Evolutionary conservation across 2,113 vertebrate genomes (phyloP).

Genomic region (Prunella himalayana): DNA sequence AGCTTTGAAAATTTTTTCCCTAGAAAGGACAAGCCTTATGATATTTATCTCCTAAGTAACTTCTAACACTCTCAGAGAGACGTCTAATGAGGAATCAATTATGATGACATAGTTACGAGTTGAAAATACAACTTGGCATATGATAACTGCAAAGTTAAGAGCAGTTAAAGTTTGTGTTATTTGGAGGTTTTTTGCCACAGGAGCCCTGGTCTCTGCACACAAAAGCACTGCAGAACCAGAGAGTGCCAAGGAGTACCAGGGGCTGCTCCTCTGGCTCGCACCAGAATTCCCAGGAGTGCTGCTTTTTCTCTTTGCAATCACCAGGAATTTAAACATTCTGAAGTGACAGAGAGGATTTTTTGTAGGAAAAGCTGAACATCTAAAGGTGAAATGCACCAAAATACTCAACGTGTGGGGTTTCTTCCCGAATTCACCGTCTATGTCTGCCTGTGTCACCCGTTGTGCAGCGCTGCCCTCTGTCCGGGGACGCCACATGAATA

Average conservation of each 20-base stretch:
- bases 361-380: neutral
- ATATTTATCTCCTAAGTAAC: neutral
- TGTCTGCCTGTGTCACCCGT: neutral
- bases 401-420: fast-evolving
- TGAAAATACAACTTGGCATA: neutral
- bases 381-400: neutral
- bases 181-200: neutral
- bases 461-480: neutral
- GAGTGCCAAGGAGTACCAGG: fast-evolving
- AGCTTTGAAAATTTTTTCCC: neutral
- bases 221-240: neutral
- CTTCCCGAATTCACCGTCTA: neutral
- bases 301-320: neutral
- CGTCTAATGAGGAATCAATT: neutral
- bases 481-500: fast-evolving
- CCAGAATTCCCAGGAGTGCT: neutral
- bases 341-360: neutral
- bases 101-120: neutral
- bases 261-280: neutral
- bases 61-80: neutral
- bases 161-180: neutral
- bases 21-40: neutral
- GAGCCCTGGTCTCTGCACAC: neutral
- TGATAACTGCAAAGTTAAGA: neutral
- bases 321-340: neutral